Percentiles rank a stretch among this genome's conserved stretches.
These are phyloP conservation scores for Takifugu flavidus DNA, from an alignment of 2,113 vertebrate genomes.

Conservation along the genomic window DNA sequence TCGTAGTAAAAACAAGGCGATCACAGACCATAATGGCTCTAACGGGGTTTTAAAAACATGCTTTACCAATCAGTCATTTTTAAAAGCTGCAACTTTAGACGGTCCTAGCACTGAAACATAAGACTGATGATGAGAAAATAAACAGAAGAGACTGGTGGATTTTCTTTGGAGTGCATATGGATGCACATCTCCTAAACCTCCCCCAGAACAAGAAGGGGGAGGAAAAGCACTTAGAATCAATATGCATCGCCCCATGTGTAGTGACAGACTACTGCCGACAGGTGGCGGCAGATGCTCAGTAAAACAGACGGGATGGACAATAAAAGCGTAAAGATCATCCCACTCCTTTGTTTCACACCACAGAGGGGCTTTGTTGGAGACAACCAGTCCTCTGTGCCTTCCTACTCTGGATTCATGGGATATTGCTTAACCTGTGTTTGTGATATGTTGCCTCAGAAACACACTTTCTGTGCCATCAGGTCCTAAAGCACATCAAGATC, in stretches of 20 bases:
- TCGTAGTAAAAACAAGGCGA: too few relatives aligned
- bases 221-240: too few relatives aligned
- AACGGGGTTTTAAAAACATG: too few relatives aligned
- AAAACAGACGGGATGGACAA: too few relatives aligned
- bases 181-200: not conserved
- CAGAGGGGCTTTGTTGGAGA: constrained; percentile 55
- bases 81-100: too few relatives aligned
- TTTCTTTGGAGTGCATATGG: not conserved
- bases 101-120: too few relatives aligned
- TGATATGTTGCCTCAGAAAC: not conserved
- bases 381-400: constrained; percentile 32
- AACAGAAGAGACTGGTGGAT: not conserved
- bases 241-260: constrained; percentile 18
- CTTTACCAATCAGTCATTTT: too few relatives aligned
- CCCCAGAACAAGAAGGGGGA: too few relatives aligned
- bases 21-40: too few relatives aligned
- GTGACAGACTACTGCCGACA: constrained; percentile 35
- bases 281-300: constrained; percentile 39
- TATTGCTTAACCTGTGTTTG: not conserved
- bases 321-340: too few relatives aligned
- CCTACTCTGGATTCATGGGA: constrained; percentile 15
- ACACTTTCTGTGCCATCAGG: too few relatives aligned
- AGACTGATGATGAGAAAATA: not conserved
- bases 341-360: not conserved
- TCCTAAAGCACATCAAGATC: not conserved